Conservation (phyloP, 2,888 invertebrate genomes). For the Pammene fasciana region DNA sequence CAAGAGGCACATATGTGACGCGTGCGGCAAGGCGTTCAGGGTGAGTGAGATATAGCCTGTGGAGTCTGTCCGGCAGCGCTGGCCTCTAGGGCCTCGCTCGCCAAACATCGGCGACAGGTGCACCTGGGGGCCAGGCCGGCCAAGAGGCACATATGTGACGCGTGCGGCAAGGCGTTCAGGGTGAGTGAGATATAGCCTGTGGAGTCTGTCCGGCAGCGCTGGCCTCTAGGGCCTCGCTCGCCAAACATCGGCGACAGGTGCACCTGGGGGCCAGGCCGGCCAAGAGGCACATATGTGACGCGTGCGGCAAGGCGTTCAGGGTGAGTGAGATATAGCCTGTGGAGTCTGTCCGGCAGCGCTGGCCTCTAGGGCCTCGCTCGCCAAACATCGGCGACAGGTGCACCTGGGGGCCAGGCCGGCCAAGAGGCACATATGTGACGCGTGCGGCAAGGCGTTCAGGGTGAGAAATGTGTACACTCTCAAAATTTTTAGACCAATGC, state of each 20-base stretch:
- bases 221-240: constrained; percentile 10
- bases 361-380: constrained; percentile 11
- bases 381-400: constrained; percentile 39
- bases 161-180: constrained; percentile 15
- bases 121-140: constrained; percentile 48
- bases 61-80: neutral
- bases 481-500: too few species aligned
- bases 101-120: constrained; percentile 52
- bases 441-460: constrained; percentile 7
- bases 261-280: constrained; percentile 28
- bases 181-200: constrained; percentile 5
- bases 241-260: constrained; percentile 11
- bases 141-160: constrained; percentile 6
- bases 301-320: constrained; percentile 13
- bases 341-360: constrained; percentile 7
- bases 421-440: constrained; percentile 54
- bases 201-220: constrained; percentile 46
- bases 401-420: constrained; percentile 45
- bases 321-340: constrained; percentile 29
- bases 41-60: neutral
- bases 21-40: constrained; percentile 38
- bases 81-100: constrained; percentile 41
- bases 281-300: constrained; percentile 8
- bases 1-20: constrained; percentile 50
- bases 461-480: neutral